These are phyloP conservation scores for Himantopus leucocephalus DNA, from an alignment of 2,113 vertebrate genomes.

Conservation along the genomic window DNA sequence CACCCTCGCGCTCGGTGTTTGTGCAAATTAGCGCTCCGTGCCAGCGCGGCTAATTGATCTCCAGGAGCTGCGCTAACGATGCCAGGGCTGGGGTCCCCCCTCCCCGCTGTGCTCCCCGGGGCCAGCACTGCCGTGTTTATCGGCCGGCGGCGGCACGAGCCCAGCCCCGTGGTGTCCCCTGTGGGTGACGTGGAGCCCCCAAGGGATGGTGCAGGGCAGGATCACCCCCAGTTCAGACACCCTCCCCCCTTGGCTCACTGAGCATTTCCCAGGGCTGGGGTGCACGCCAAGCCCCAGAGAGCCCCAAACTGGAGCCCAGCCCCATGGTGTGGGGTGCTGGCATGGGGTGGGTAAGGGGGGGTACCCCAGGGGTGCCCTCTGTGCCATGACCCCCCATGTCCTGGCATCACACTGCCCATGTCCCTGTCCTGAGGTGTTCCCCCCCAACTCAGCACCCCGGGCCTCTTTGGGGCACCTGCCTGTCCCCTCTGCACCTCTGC, in stretches of 20 bases:
- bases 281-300: background rate
- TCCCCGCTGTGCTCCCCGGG: background rate
- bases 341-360: background rate
- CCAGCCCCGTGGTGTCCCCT: background rate
- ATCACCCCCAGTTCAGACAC: background rate
- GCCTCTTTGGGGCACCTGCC: too few relatives aligned
- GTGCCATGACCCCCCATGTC: too few relatives aligned
- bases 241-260: background rate
- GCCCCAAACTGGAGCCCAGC: background rate
- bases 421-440: background rate
- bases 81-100: constrained; percentile 52
- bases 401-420: background rate
- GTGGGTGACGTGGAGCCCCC: background rate
- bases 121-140: background rate
- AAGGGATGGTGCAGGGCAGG: background rate
- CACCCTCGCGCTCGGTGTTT: constrained; percentile 80
- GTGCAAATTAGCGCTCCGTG: constrained; percentile 80
- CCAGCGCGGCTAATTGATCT: constrained; percentile 84
- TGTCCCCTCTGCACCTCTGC: background rate
- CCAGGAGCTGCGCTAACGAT: constrained; percentile 85
- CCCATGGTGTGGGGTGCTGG: too few relatives aligned
- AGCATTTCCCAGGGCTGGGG: background rate
- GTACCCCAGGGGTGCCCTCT: background rate
- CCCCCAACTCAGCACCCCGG: background rate
- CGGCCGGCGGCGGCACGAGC: fast-evolving